phyloP scores from a whole-genome alignment of 2,113 vertebrate species.

The Alaudala cheleensis region DNA sequence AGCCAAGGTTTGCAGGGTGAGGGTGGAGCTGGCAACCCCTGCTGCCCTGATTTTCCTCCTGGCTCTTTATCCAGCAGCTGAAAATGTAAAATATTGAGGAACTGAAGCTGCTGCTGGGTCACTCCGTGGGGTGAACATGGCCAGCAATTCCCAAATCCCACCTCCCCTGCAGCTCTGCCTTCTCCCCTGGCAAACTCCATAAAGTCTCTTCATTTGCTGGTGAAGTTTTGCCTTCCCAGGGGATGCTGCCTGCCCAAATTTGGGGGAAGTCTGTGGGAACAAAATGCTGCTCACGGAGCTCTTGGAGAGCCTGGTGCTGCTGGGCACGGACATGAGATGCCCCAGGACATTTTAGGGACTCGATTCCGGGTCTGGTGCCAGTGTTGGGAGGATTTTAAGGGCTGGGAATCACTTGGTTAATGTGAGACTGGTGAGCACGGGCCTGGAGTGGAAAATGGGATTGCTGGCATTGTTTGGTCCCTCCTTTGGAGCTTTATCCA shows the following conservation, averaged over 20 bases:
- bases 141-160: background rate
- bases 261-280: background rate
- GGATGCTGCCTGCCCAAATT: background rate
- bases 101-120: background rate
- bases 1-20: background rate
- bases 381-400: background rate
- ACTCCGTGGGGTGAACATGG: accelerated
- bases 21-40: background rate
- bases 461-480: background rate
- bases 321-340: accelerated
- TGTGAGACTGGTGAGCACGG: background rate
- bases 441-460: background rate
- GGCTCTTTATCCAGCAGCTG: background rate
- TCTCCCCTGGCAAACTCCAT: too few relatives aligned
- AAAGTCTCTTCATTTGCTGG: accelerated
- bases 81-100: background rate
- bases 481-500: accelerated
- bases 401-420: background rate
- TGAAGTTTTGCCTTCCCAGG: background rate
- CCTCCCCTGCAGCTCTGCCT: background rate
- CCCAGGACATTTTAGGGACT: background rate
- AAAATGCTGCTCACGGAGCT: background rate
- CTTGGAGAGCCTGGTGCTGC: background rate
- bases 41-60: background rate
- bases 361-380: accelerated